These are phyloP conservation scores for Nomada fabriciana DNA, from an alignment of 2,888 invertebrate genomes.

Conservation along the genomic window DNA sequence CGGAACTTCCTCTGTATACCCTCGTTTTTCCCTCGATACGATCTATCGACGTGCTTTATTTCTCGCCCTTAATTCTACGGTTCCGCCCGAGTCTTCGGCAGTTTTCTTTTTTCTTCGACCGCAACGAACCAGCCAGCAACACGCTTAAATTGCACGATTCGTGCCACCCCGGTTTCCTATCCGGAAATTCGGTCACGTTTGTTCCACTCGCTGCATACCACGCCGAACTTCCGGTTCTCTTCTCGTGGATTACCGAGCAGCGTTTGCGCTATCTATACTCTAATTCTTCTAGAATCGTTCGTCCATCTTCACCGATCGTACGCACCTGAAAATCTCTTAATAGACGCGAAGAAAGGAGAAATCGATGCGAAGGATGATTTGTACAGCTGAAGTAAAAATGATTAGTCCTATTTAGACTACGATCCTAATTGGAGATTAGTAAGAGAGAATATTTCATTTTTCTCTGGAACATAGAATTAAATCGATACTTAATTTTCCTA, in stretches of 20 bases:
- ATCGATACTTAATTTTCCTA: too few species aligned
- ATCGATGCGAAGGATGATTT: too few species aligned
- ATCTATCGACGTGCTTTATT: not conserved
- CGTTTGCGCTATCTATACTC: not conserved
- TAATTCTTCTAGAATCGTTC: not conserved
- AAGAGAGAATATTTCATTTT: too few species aligned
- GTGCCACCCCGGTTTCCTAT: slow-evolving; percentile 22
- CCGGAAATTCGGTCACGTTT: slow-evolving; percentile 43
- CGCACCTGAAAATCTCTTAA: too few species aligned
- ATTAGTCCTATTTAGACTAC: too few species aligned
- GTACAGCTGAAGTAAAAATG: too few species aligned
- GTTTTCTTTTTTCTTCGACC: slow-evolving; percentile 15
- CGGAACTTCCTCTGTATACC: not conserved
- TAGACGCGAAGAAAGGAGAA: too few species aligned
- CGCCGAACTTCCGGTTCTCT: not conserved
- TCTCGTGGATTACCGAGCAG: not conserved
- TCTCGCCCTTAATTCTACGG: slow-evolving; percentile 17
- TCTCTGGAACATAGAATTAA: too few species aligned
- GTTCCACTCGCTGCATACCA: slow-evolving; percentile 18
- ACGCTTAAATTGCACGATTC: slow-evolving; percentile 38
- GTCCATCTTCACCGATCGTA: not conserved
- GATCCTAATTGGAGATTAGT: too few species aligned
- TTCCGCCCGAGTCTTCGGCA: not conserved
- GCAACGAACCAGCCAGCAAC: slow-evolving; percentile 20
- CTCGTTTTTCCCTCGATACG: not conserved